Evolutionary conservation across 2,888 invertebrate species (phyloP).

Genomic region (Lithophane semibrunnea): DNA sequence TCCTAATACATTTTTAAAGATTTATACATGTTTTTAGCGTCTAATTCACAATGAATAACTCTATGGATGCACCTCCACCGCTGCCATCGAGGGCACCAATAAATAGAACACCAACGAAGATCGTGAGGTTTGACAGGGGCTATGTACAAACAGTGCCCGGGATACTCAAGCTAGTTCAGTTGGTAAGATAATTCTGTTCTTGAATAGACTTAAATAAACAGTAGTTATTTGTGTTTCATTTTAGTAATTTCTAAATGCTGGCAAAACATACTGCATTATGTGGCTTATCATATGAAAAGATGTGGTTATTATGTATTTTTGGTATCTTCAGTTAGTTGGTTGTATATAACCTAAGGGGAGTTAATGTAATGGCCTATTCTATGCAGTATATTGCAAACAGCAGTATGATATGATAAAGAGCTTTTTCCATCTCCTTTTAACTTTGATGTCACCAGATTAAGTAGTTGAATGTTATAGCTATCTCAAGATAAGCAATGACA

Average conservation of each 20-base stretch:
- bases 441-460: conserved; percentile 4
- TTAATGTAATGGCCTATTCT: neutral
- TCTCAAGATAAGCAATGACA: neutral
- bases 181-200: conserved; percentile 90
- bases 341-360: neutral
- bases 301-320: too few relatives aligned
- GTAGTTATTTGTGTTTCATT: neutral
- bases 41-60: conserved; percentile 70
- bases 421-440: neutral
- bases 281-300: neutral
- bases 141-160: conserved; percentile 94
- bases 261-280: neutral
- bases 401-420: neutral
- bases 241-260: neutral
- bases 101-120: conserved; percentile 85
- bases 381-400: neutral
- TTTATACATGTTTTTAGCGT: conserved; percentile 24
- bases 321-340: neutral
- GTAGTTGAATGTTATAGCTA: neutral
- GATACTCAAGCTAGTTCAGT: conserved; percentile 93
- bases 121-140: conserved; percentile 93
- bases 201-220: neutral
- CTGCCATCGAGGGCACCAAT: conserved; percentile 35
- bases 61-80: conserved; percentile 61
- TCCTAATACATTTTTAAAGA: neutral